Base-by-base conservation (phyloP, 2,797 vertebrate species). In the Smutsia gigantea region DNA sequence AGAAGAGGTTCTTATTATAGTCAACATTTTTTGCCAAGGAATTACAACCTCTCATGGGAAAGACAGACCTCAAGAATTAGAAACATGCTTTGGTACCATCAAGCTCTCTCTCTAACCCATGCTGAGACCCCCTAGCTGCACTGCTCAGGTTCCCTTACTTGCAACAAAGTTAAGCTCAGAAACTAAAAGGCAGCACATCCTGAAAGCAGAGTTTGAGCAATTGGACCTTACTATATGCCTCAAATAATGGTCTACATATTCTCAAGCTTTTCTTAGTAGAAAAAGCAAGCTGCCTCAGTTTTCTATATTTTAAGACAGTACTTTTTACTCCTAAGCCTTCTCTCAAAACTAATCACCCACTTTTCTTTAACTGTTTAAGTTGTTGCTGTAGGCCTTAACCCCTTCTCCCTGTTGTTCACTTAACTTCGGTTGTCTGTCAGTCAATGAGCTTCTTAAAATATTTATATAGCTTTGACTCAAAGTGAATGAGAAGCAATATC, bases 361-460 rank as follows among this genome's bases (percentile, higher is more conserved):
- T 89, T 96, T 79, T 46, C 51, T 84, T 64, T 27, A 68, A 64
- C 15, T 42, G 23, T 75, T 34, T 55, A 69, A 84, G 23, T 53
- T 18, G 15, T 39, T 82, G 27, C 12, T 71, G 46, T 9, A 29
- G 1, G 1, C 68, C 31, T 87, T 77, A 46, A 46, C 68, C 42
- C 19, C 63, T 64, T 87, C 75, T 72, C 46, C 39, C 53, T 49
- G 27, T 53, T 66, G 12, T 25, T 84, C 34, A 84, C 64, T 89
- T 87, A 71, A 31, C 31, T 91, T 5, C 90, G 39, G 25, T 57
- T 66, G 13, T 84, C 72, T 34, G 18, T 83, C 75, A 79, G 72
- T 71, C 86, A 66, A 15, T 29, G 83, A 81, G 21, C 39, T 42
- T 93, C 49, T 93, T 94, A 59, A 94, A 94, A 95, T 57, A 82